A percentile compares a stretch with the other conserved stretches of the same genome.
phyloP scores from a whole-genome alignment of 1,140 invertebrate genomes.

The Steinernema khuongi region DNA sequence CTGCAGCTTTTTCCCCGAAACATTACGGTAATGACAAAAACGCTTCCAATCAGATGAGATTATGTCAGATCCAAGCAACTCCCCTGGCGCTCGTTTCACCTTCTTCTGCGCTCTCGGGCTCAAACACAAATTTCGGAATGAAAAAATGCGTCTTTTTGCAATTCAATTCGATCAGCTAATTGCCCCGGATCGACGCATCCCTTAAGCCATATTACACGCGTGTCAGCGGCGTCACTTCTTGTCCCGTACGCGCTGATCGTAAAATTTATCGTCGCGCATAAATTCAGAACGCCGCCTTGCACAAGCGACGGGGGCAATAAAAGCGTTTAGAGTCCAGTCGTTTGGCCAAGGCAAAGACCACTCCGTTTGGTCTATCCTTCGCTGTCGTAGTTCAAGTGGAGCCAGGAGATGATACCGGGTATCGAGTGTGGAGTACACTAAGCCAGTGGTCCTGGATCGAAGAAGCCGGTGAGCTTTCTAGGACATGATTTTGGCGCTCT shows the following conservation, averaged over 20 bases:
- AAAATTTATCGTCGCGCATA: slow-evolving; percentile 15
- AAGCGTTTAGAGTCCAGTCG: no score
- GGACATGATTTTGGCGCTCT: no score
- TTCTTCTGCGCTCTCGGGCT: background rate
- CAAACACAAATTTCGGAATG: background rate
- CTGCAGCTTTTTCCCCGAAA: no score
- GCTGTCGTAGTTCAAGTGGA: no score
- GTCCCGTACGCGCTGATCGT: background rate
- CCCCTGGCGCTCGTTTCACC: background rate
- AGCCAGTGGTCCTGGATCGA: no score
- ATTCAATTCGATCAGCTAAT: background rate
- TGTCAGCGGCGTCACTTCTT: slow-evolving; percentile 11
- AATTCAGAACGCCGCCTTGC: slow-evolving; percentile 8
- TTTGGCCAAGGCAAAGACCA: no score
- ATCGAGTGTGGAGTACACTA: no score
- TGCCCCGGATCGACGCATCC: background rate
- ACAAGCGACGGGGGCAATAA: background rate
- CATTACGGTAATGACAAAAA: no score
- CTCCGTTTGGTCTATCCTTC: no score
- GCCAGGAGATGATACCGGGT: no score
- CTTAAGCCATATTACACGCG: background rate
- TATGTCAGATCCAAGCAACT: background rate
- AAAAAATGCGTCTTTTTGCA: background rate
- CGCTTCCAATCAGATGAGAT: no score
- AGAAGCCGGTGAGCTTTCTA: no score